Base-by-base conservation (phyloP, 2,888 invertebrate genomes). In the Thecocarcelia acutangulata region DNA sequence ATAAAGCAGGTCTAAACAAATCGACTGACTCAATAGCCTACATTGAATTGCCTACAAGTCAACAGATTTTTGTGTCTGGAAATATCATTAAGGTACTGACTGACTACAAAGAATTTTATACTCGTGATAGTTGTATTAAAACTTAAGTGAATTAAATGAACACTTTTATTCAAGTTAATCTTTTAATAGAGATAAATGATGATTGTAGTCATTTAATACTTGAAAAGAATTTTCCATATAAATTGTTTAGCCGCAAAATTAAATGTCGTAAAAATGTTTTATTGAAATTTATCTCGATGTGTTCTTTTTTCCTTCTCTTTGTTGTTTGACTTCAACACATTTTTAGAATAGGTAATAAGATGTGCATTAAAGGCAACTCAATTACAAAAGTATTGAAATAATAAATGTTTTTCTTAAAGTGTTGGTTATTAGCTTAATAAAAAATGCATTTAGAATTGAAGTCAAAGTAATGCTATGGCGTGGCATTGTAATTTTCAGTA, bases 121-220 rank as follows among this genome's bases (percentile, higher is more conserved):
- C 6, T 33, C 33, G 9, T 33, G 9, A 33, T 33, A 33, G 9
- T 3, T 9, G 8, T 33, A 33, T 33, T 3, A 52, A 17, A 59
- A 28, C 5, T 17, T 73, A 72, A 73, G 40, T 52, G 40, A 59
- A 79, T 73, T 79, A 79, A 79, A 73, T 61, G 42, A 66, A 48
- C 72, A 54, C 46, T 66, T n/a, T n/a, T 52, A 72, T 72, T 69
- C 37, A 69, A 76, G 64, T 37, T 44, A 72, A 78, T 66, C 46
- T 44, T 42, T 50, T 78, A 68, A 73, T 63, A 37, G 17, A 61
- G 46, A 54, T 54, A 69, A 54, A 69, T 69, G 52, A 19, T 58
- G 56, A 61, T 64, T 75, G 48, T 56, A 44, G 52, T 61, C 37
- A 76, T 54, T 61, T 69, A 69, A 54, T 17, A 56, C 56, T 61